Percentiles rank a stretch among this genome's conserved stretches.
Conservation (phyloP, 1,140 invertebrate genomes). For the Proales similis region DNA sequence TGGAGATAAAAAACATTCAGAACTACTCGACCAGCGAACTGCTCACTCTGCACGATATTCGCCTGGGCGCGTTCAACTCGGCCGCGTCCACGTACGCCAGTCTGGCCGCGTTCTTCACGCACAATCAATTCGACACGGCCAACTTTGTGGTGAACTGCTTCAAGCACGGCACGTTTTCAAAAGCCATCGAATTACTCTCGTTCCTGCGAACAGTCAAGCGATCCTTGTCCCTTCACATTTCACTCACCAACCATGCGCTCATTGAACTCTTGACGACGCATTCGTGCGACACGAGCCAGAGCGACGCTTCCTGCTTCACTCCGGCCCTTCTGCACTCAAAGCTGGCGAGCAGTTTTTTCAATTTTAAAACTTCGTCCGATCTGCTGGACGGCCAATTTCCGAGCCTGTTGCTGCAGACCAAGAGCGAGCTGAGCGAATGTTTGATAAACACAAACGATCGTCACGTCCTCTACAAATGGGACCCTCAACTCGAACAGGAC, state of each 20-base stretch:
- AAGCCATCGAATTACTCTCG: conserved; percentile 19
- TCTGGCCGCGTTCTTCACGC: conserved; percentile 11
- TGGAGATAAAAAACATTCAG: conserved; percentile 37
- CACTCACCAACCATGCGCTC: conserved; percentile 9
- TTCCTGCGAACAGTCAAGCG: conserved; percentile 4
- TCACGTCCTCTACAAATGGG: too few relatives aligned
- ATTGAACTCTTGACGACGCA: background rate
- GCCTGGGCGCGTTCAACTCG: conserved; percentile 9
- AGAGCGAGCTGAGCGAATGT: conserved; percentile 1
- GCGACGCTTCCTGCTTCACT: background rate
- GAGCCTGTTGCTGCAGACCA: background rate
- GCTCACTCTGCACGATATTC: conserved; percentile 11
- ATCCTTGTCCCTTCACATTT: conserved; percentile 10
- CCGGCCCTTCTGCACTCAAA: background rate
- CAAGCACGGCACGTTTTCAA: conserved; percentile 34
- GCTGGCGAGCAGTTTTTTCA: conserved; percentile 22
- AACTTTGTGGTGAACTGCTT: conserved; percentile 35
- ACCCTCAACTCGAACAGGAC: too few relatives aligned
- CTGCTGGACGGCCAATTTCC: background rate
- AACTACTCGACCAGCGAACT: conserved; percentile 23
- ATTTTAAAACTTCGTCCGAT: conserved; percentile 5
- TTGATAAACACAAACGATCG: too few relatives aligned
- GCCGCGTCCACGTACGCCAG: background rate
- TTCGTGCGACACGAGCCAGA: background rate
- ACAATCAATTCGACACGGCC: conserved; percentile 2